These are phyloP conservation scores for Caenorhabditis angaria DNA, from an alignment of 2,888 invertebrate species.

Conservation along the genomic window DNA sequence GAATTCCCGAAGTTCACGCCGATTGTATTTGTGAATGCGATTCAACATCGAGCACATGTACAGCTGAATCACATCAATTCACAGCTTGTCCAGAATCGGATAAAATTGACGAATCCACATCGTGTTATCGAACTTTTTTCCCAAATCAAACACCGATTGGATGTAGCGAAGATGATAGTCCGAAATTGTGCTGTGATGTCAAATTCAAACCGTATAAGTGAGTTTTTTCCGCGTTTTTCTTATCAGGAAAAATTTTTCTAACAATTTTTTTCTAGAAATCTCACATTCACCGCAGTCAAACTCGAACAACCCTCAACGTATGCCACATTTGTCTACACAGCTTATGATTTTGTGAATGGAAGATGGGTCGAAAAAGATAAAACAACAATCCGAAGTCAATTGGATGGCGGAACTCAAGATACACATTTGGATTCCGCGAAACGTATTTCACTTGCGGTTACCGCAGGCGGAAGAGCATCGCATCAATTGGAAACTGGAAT, in stretches of 20 bases:
- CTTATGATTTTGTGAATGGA: constrained; percentile 62
- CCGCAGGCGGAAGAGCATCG: constrained; percentile 61
- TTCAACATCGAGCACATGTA: constrained; percentile 43
- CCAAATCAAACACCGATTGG: constrained; percentile 66
- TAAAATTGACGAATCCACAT: constrained; percentile 31
- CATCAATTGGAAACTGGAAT: constrained; percentile 68
- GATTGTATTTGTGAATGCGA: constrained; percentile 70
- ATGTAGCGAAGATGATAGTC: constrained; percentile 57
- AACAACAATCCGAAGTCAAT: constrained; percentile 58
- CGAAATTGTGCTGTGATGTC: constrained; percentile 68
- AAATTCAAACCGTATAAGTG: constrained; percentile 51
- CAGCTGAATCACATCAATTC: constrained; percentile 51
- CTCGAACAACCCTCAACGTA: constrained; percentile 66
- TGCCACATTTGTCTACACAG: constrained; percentile 66
- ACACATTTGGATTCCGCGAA: constrained; percentile 54
- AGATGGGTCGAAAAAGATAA: constrained; percentile 66
- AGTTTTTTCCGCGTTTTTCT: constrained; percentile 3
- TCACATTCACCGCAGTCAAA: constrained; percentile 65
- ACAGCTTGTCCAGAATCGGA: constrained; percentile 48
- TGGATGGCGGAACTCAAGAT: constrained; percentile 67
- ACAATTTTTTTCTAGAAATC: constrained; percentile 43
- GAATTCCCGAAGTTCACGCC: constrained; percentile 67
- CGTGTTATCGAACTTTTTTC: constrained; percentile 71
- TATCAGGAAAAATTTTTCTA: neutral
- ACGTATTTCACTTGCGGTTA: constrained; percentile 60